Base-by-base conservation (phyloP, 1,140 invertebrate genomes). In the Cyclargus thomasi region DNA sequence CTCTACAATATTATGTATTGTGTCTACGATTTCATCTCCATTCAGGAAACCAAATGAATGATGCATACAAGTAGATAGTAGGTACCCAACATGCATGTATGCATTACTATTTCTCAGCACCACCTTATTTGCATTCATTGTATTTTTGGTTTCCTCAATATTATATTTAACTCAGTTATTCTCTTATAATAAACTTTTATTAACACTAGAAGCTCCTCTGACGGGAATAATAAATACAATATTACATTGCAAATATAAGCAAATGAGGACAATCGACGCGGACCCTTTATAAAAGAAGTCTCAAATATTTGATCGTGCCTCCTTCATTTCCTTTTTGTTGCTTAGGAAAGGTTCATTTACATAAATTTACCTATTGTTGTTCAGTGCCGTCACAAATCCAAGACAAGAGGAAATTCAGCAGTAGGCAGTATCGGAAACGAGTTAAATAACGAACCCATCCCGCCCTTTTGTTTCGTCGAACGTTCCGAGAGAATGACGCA, bases 321-420 rank as follows among this genome's bases (percentile, higher is more conserved):
- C 73, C 73, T 76, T 82, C 81, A 81, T 88, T 86, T 88, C 81
- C 82, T 84, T 86, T 85, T 88, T 85, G 82, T 85, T 82, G 77
- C 82, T 80, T 80, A 81, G 74, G 81, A 74, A 77, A 70, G 66
- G 74, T 76, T 86, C 83, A 88, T 88, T 88, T 88, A 86, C 83
- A 88, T 88, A 86, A 86, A 86, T 85, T 86, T 86, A 87, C 82
- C 83, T 86, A 85, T 88, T 86, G 86, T 88, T 82, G 84, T 86
- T 84, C 85, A 67, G 80, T 76, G 76, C 80, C 75, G 77, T 80
- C 80, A 78, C 64, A 83, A 77, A 80, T 79, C 77, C 79, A 74
- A 84, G 81, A 82, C 79, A 83, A 70, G 76, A 82, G 83, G 82
- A 84, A 87, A 87, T 89, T 87, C 85, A 86, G 55, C 83, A 78